Percentiles rank a stretch among this genome's conserved stretches.
Evolutionary conservation across 92 coral and sea anemone species (phyloP).

Genomic region (Galaxea fascicularis): DNA sequence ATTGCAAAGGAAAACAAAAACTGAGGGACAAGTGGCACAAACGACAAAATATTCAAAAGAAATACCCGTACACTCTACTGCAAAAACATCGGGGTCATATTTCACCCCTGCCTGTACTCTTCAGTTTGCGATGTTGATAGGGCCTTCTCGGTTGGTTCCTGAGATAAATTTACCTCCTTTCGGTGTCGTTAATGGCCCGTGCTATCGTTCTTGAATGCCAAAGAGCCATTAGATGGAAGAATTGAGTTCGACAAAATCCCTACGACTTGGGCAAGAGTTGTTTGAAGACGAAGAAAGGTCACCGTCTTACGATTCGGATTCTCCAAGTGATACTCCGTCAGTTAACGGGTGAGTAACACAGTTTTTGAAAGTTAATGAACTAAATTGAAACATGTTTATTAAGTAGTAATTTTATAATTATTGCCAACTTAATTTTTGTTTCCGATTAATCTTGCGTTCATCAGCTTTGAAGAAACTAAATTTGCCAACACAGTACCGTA

Average conservation of each 20-base stretch:
- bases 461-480: background rate
- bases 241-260: background rate
- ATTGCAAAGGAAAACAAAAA: slow-evolving; percentile 13
- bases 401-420: slow-evolving; percentile 40
- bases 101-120: background rate
- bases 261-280: slow-evolving; percentile 15
- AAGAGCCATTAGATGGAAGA: slow-evolving; percentile 55
- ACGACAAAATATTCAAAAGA: slow-evolving; percentile 3
- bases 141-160: slow-evolving; percentile 9
- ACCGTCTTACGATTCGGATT: slow-evolving; percentile 74
- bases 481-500: background rate
- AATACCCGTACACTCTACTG: background rate
- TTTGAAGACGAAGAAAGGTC: slow-evolving; percentile 42
- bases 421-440: slow-evolving; percentile 10
- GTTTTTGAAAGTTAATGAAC: slow-evolving; percentile 34
- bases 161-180: slow-evolving; percentile 12
- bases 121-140: background rate
- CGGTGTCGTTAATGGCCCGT: slow-evolving; percentile 38
- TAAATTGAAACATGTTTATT: slow-evolving; percentile 30
- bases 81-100: slow-evolving; percentile 13
- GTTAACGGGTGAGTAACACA: slow-evolving; percentile 55
- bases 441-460: slow-evolving; percentile 2
- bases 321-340: slow-evolving; percentile 75
- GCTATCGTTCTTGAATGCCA: slow-evolving; percentile 41
- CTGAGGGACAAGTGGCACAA: background rate